Evolutionary conservation across 2,888 invertebrate species (phyloP).

Genomic region (Bugulina stolonifera): DNA sequence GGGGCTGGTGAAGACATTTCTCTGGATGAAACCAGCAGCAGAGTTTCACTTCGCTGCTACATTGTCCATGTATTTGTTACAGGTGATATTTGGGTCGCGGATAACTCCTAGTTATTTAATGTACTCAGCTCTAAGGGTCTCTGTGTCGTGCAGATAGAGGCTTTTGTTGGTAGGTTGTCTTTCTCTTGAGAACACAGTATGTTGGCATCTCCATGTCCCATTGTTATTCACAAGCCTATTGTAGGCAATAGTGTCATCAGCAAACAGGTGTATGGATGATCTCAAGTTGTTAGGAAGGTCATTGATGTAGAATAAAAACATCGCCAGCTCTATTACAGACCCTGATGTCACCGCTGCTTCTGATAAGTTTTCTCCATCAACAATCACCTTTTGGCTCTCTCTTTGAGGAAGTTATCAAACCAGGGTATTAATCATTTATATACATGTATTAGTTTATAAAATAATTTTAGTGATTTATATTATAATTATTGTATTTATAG

Average conservation of each 20-base stretch:
- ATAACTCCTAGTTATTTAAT: too few species aligned
- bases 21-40: too few species aligned
- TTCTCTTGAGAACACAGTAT: neutral
- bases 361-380: neutral
- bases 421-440: too few species aligned
- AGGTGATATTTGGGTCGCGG: too few species aligned
- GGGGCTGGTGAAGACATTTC: too few species aligned
- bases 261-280: too few species aligned
- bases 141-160: neutral
- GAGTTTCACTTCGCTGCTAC: too few species aligned
- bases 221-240: neutral
- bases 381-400: neutral
- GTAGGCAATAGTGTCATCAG: too few species aligned
- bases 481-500: too few species aligned
- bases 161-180: neutral
- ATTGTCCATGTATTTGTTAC: too few species aligned
- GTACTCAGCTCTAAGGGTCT: neutral
- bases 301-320: constrained; percentile 13
- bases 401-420: neutral
- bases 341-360: constrained; percentile 9
- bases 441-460: too few species aligned
- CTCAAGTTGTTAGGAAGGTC: neutral
- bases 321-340: neutral
- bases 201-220: constrained; percentile 18
- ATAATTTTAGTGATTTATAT: too few species aligned